These are phyloP conservation scores for Pocillopora meandrina DNA, from an alignment of 92 coral and sea anemone species.

Conservation along the genomic window DNA sequence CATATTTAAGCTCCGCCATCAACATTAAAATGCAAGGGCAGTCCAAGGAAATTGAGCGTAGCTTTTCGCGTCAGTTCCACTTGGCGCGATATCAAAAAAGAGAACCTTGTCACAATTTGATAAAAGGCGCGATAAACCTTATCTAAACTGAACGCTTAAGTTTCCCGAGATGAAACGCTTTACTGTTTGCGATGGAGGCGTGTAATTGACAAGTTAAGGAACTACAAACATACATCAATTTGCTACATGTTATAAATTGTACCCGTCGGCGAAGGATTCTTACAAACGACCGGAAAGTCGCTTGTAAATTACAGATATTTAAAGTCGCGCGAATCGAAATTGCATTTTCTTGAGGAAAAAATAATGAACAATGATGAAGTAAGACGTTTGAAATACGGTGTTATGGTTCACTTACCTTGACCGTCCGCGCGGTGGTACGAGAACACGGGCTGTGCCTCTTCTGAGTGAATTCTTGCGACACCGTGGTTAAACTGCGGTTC, in stretches of 20 bases:
- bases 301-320: conserved; percentile 16
- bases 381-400: background rate
- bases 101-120: conserved; percentile 40
- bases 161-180: conserved; percentile 33
- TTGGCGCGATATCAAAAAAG: conserved; percentile 14
- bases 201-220: conserved; percentile 77
- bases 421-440: conserved; percentile 2
- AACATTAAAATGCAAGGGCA: conserved; percentile 22
- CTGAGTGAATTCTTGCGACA: conserved; percentile 34
- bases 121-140: conserved; percentile 23
- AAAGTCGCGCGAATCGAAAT: conserved; percentile 6
- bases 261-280: conserved; percentile 26
- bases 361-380: background rate
- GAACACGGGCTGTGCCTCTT: conserved; percentile 2
- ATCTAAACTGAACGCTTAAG: conserved; percentile 25
- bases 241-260: conserved; percentile 91
- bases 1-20: conserved; percentile 24
- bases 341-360: background rate
- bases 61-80: conserved; percentile 16
- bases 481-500: conserved; percentile 23
- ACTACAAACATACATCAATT: conserved; percentile 89
- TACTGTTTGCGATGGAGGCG: conserved; percentile 37
- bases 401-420: conserved; percentile 19
- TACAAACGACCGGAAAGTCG: conserved; percentile 38
- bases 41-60: conserved; percentile 26